Conservation (phyloP, 2,113 vertebrate genomes). For the Lophotis ruficrista region DNA sequence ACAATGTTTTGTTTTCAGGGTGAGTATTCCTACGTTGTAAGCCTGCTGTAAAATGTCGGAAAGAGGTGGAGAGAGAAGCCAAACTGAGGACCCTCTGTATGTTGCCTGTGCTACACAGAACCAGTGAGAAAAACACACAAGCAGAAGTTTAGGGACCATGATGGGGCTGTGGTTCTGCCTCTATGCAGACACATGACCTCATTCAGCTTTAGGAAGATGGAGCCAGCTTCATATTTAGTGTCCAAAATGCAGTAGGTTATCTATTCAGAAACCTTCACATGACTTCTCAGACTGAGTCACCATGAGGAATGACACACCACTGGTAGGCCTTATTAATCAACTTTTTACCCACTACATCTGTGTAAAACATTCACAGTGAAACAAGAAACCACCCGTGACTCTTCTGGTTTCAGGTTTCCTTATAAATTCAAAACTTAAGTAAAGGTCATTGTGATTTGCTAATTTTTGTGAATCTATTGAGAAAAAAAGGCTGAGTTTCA, state of each 20-base stretch:
- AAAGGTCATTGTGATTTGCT: background rate
- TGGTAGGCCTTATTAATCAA: background rate
- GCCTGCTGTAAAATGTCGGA: background rate
- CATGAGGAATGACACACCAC: background rate
- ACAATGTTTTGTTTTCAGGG: background rate
- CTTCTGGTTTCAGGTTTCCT: background rate
- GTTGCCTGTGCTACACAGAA: background rate
- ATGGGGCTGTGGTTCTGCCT: background rate
- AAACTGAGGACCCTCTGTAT: background rate
- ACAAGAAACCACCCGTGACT: background rate
- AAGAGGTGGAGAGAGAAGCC: background rate
- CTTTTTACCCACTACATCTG: background rate
- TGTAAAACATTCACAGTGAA: background rate
- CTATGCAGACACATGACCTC: background rate
- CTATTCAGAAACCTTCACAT: background rate
- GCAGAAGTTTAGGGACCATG: background rate
- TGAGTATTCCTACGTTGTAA: background rate
- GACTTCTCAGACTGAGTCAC: background rate
- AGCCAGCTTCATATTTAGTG: background rate
- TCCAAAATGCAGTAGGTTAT: background rate
- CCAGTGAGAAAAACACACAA: rapidly evolving
- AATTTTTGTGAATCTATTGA: background rate
- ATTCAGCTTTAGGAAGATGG: background rate
- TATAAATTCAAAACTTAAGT: background rate
- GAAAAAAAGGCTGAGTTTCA: background rate